Percentiles rank a stretch among this genome's conserved stretches.
Evolutionary conservation across 2,113 vertebrate genomes (phyloP).

Genomic region (Pygoscelis adeliae): DNA sequence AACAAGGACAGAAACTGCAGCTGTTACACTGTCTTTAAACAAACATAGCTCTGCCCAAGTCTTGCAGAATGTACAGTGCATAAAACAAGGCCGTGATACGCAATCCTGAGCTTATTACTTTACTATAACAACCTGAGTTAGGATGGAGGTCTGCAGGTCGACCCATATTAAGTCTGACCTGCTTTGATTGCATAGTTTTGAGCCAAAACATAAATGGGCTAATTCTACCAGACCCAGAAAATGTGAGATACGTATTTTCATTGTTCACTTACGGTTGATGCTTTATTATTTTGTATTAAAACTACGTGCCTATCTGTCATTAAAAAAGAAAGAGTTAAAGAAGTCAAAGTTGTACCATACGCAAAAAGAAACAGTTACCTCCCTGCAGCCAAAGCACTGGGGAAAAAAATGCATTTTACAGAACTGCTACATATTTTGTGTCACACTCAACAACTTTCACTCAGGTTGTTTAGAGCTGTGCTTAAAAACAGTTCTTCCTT

Average conservation of each 20-base stretch:
- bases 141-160: not conserved
- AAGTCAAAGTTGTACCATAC: not conserved
- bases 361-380: not conserved
- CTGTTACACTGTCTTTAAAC: not conserved
- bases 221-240: not conserved
- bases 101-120: not conserved
- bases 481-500: not conserved
- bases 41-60: not conserved
- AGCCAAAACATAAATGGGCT: not conserved
- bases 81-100: not conserved
- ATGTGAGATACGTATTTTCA: not conserved
- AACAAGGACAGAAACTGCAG: constrained; percentile 14
- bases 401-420: not conserved
- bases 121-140: not conserved
- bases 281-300: not conserved
- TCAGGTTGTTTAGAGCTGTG: not conserved
- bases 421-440: not conserved
- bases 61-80: not conserved
- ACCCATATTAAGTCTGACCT: not conserved
- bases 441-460: not conserved
- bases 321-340: not conserved
- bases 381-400: not conserved
- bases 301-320: not conserved
- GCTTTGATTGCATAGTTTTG: not conserved
- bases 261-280: not conserved